A percentile compares a stretch with the other conserved stretches of the same genome.
These are phyloP conservation scores for Heteromurus nitidus DNA, from an alignment of 2,888 invertebrate genomes.

Conservation along the genomic window DNA sequence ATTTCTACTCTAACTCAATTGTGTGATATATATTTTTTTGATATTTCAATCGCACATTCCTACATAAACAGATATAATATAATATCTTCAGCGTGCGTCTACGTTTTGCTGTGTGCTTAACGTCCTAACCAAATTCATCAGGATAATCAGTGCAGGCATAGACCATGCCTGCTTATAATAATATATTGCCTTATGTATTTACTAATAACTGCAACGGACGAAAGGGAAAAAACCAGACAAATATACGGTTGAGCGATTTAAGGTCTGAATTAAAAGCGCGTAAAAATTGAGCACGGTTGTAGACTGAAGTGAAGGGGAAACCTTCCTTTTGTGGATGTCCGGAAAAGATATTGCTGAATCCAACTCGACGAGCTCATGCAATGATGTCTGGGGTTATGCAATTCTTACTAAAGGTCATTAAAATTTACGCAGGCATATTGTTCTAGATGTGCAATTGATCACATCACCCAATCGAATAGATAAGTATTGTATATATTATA, in stretches of 20 bases:
- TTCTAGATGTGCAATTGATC: constrained; percentile 47
- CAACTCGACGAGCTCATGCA: background rate
- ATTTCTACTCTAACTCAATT: background rate
- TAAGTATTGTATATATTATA: background rate
- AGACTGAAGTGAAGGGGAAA: constrained; percentile 16
- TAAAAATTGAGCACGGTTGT: constrained; percentile 9
- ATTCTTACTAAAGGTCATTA: constrained; percentile 51
- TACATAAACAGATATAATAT: too few relatives aligned
- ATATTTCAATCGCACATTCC: too few relatives aligned
- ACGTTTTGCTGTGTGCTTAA: too few relatives aligned
- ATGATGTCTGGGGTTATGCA: background rate
- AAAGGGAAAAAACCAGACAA: background rate
- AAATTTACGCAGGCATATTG: constrained; percentile 26
- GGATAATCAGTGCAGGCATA: background rate
- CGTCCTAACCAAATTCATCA: too few relatives aligned
- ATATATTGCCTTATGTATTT: background rate
- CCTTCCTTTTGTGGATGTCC: constrained; percentile 30
- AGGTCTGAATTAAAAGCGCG: constrained; percentile 38
- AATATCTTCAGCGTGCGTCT: background rate
- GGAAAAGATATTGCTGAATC: constrained; percentile 32
- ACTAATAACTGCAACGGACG: background rate
- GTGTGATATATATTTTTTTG: too few relatives aligned
- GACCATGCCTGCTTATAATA: background rate
- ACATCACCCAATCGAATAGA: background rate
- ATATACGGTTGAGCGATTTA: constrained; percentile 36